Evolutionary conservation across 2,113 vertebrate species (phyloP), one percentile per base, ranked within the genome.

Genomic region (Megatriorchis doriae): DNA sequence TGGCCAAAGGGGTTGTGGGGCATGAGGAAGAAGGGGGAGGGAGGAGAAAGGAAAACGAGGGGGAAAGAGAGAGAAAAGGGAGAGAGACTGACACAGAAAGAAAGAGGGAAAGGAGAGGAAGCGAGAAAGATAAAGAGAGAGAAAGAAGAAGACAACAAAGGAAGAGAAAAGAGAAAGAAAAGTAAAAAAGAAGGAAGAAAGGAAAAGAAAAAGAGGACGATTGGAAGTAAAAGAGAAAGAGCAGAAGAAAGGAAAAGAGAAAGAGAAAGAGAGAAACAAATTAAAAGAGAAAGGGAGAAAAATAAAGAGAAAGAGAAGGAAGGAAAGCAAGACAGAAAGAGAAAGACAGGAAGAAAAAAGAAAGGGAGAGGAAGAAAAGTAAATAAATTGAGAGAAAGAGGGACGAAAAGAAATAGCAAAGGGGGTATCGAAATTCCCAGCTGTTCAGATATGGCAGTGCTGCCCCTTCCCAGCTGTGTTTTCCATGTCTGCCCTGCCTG

Each of bases 241-340:
- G 4, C 19, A 2, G 16, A 5, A 19, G 16, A 53, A 29, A 29
- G 52, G 16, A 5, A 16, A 10, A 32, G 11, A 27, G 7, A 42
- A n/a, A 42, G 5, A 7, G 3, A 26, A n/a, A 19, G 2, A 26
- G 4, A 7, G 9, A 43, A 1, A 16, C 2, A 23, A 9, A 34
- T 7, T 2, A 1, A 13, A 23, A 66, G 16, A 12, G 1, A 32
- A 25, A 45, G 13, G 21, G 6, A 34, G 6, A 26, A 40, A 63
- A 31, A 68, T 0, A 14, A 12, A 21, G 10, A 8, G 14, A n/a
- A 81, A 65, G 13, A 7, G 27, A 80, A 53, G n/a, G 15, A 31
- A 50, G 13, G 6, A 52, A 55, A 66, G 5, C 3, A 31, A 50
- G 16, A 17, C 0, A 50, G 14, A 61, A 32, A 45, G 14, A 43